Evolutionary conservation across 2,113 vertebrate genomes (phyloP), one percentile per base, ranked within the genome.

Genomic region (Cyphomyrus plagiostoma): DNA sequence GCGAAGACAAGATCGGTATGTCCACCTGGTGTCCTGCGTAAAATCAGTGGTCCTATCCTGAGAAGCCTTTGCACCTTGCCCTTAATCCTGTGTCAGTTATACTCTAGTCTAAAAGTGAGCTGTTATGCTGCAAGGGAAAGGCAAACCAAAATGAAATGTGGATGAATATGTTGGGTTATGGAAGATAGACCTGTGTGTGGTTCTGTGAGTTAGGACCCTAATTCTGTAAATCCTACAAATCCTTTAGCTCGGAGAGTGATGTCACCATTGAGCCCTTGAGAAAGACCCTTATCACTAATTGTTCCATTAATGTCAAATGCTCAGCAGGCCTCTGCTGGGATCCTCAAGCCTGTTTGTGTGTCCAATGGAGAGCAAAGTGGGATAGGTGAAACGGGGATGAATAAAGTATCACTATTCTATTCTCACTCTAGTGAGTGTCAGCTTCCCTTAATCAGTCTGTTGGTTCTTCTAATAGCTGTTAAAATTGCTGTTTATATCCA

Each of bases 1-100:
- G 93, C n/a, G 98, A 98, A 90, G 95, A 97, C 89, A 98, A 98
- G 91, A 97, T 99, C 19, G 98, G 98, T 99, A 96, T 94, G 92
- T 88, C 13, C 15, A 3, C 30, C 13, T 49, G 23, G 11, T 7
- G 50, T 48, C 39, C 21, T 9, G 42, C 39, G 0, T 10, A 7
- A 82, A 3, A 13, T 19, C 30, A 46, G 15, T 82, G 77, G 77
- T 35, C 19, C 42, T n/a, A 86, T 17, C 17, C 26, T 50, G 42
- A n/a, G 82, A 7, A 2, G 82, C 4, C 30, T 77, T 9, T 39
- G 30, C 1, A 19, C 2, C 4, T 77, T 3, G 15, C 15, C 70
- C 70, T 77, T 46, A 9, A 82, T 82, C 35, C 17, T 82, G 13
- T 82, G 13, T 10, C 77, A 82, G 42, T 42, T 4, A 7, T 11